A percentile compares a stretch with the other conserved stretches of the same genome.
These are phyloP conservation scores for Folsomia candida DNA, from an alignment of 2,888 invertebrate genomes.

Conservation along the genomic window DNA sequence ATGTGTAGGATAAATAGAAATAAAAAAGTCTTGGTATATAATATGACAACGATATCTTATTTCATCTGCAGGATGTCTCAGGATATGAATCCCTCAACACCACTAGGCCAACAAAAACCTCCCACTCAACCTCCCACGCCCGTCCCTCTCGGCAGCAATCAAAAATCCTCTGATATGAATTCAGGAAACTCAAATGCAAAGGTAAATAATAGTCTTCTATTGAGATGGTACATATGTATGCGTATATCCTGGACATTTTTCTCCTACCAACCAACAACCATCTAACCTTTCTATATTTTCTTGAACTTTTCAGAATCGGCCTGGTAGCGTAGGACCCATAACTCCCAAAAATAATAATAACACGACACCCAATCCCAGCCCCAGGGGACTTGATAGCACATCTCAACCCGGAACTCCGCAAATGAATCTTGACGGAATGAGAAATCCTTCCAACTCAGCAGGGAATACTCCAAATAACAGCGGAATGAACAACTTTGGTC, in stretches of 20 bases:
- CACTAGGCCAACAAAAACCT: conserved; percentile 49
- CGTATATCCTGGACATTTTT: neutral
- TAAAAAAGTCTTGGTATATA: no score
- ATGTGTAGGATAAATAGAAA: no score
- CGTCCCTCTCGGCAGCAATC: conserved; percentile 55
- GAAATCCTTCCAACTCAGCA: conserved; percentile 29
- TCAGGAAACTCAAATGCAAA: conserved; percentile 43
- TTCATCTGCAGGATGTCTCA: conserved; percentile 52
- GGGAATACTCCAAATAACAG: neutral
- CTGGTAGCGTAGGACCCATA: conserved; percentile 51
- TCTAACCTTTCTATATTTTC: neutral
- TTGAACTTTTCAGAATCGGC: conserved; percentile 25
- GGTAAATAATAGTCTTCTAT: conserved; percentile 22
- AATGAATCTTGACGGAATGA: conserved; percentile 50
- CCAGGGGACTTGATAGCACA: conserved; percentile 47
- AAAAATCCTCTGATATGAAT: conserved; percentile 44
- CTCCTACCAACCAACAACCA: neutral
- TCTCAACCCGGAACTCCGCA: conserved; percentile 51
- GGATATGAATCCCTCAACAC: conserved; percentile 53
- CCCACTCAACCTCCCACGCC: conserved; percentile 55
- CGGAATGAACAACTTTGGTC: conserved; percentile 29
- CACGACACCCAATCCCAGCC: conserved; percentile 51
- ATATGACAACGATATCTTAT: no score
- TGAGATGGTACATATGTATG: no score
- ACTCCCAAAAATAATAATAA: conserved; percentile 49